Evolutionary conservation across 2,797 vertebrate species (phyloP), one percentile per base, ranked within the genome.

Genomic region (Cephalopachus bancanus): DNA sequence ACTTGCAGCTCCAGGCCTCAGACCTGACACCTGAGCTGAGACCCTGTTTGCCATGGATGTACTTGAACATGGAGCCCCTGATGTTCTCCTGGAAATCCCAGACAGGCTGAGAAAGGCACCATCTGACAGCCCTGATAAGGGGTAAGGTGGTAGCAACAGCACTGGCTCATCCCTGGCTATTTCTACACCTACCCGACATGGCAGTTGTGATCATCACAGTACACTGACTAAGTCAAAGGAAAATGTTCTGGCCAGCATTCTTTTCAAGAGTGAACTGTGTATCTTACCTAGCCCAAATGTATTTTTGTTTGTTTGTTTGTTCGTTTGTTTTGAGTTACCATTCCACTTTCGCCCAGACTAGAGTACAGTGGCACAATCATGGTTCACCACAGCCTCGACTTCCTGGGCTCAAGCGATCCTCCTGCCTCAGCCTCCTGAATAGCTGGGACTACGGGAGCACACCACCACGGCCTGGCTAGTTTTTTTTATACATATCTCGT

Each of bases 11-110:
- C 51, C 59, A 49, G 10, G 71, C 8, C 53, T 57, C 57, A 69
- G 83, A 57, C 15, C 81, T 72, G 24, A 74, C 59, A 92, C 96
- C 96, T 95, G 96, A 96, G 97, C 91, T 93, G 96, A 89, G 62
- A 49, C 28, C 44, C 65, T 3, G 0, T 37, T 19, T 15, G 37
- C 62, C 16, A 0, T 7, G n/a, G 49, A 53, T 78, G 19, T 1
- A 10, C 94, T 24, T 1, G 55, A 69, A 22, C 26, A 3, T 0
- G n/a, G 19, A n/a, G 33, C 4, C 3, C 57, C 57, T 7, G 37
- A 10, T 1, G 11, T 67, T 33, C 28, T 26, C 60, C 80, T 17
- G 14, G 0, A 7, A 15, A 53, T 22, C 57, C 24, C 83, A 28
- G 49, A 33, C 37, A 24, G 55, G 51, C 26, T 5, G 37, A 62